These are phyloP conservation scores for Drosophila robusta DNA, from an alignment of 2,888 invertebrate species.

Conservation along the genomic window DNA sequence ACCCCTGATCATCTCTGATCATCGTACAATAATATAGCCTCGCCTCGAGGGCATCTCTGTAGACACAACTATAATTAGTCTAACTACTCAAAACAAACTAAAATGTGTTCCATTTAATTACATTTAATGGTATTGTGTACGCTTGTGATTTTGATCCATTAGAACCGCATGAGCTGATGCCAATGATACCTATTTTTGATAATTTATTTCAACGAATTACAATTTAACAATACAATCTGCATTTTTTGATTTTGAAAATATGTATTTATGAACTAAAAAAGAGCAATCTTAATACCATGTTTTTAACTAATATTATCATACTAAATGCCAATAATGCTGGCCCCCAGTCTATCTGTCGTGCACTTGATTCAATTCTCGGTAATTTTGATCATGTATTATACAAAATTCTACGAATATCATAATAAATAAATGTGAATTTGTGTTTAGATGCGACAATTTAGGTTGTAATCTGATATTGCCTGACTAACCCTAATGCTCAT, in stretches of 20 bases:
- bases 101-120: conserved; percentile 13
- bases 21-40: neutral
- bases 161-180: conserved; percentile 18
- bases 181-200: conserved; percentile 9
- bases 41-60: conserved; percentile 1
- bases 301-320: too few relatives aligned
- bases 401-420: too few relatives aligned
- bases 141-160: conserved; percentile 17
- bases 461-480: too few relatives aligned
- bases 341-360: too few relatives aligned
- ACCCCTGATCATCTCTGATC: too few relatives aligned
- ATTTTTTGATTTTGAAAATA: too few relatives aligned
- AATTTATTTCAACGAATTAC: neutral
- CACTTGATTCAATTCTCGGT: too few relatives aligned
- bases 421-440: neutral
- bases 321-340: neutral
- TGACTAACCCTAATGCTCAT: too few relatives aligned
- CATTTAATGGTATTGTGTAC: conserved; percentile 22
- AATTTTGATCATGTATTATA: too few relatives aligned
- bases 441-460: too few relatives aligned
- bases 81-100: neutral
- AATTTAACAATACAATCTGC: too few relatives aligned
- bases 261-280: neutral
- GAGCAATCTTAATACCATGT: neutral
- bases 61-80: neutral